These are phyloP conservation scores for Dryas iulia DNA, from an alignment of 1,140 invertebrate species.

Conservation along the genomic window DNA sequence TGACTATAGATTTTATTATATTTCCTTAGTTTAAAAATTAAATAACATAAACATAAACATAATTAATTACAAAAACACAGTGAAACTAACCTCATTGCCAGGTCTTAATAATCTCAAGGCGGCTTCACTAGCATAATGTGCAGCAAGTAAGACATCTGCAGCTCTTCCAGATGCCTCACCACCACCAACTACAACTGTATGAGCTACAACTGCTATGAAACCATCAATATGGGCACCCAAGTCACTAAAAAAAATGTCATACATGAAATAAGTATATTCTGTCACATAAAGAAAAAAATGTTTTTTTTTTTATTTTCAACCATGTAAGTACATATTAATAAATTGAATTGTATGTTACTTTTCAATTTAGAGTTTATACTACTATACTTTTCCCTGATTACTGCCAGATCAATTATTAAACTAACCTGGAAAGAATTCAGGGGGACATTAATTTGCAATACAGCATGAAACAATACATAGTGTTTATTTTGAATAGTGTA, in stretches of 20 bases:
- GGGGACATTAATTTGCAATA: neutral
- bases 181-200: conserved; percentile 95
- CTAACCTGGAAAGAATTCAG: conserved; percentile 3
- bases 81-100: conserved; percentile 87
- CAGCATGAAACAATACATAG: too few relatives aligned
- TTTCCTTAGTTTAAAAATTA: too few relatives aligned
- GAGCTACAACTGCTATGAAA: conserved; percentile 98
- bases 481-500: too few relatives aligned
- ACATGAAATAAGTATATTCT: too few relatives aligned
- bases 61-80: neutral
- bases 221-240: conserved; percentile 99
- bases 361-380: conserved; percentile 2
- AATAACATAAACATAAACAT: neutral
- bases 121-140: conserved; percentile 96
- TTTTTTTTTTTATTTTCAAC: too few relatives aligned
- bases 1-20: too few relatives aligned
- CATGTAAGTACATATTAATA: neutral
- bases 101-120: conserved; percentile 95
- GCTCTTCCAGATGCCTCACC: conserved; percentile 90
- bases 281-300: too few relatives aligned
- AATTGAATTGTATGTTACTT: neutral
- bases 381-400: neutral
- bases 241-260: conserved; percentile 85
- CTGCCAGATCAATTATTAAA: conserved; percentile 1
- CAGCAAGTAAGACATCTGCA: conserved; percentile 97